Conservation (phyloP, 2,797 vertebrate genomes). For the Oreochromis mossambicus region DNA sequence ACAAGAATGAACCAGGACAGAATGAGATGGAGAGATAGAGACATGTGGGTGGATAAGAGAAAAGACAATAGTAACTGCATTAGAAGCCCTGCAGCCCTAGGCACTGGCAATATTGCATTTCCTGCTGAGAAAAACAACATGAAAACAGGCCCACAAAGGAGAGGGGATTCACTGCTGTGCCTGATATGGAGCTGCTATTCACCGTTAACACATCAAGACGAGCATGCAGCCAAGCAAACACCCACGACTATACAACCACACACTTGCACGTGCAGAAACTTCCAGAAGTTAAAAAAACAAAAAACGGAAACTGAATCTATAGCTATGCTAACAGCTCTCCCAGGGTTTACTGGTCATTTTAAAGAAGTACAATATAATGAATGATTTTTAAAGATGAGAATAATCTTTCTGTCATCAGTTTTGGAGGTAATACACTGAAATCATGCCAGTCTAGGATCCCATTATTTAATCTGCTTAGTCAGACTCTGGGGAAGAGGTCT, state of each 20-base stretch:
- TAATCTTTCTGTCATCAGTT: neutral
- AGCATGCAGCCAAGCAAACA: slow-evolving; percentile 1
- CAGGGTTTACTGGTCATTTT: neutral
- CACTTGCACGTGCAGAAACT: neutral
- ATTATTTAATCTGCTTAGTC: neutral
- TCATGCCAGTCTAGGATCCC: neutral
- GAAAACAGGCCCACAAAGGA: slow-evolving; percentile 38
- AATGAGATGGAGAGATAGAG: slow-evolving; percentile 58
- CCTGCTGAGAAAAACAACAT: slow-evolving; percentile 62
- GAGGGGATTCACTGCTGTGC: slow-evolving; percentile 22
- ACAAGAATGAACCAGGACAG: slow-evolving; percentile 55
- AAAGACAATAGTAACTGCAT: slow-evolving; percentile 74
- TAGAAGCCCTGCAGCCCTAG: slow-evolving; percentile 42
- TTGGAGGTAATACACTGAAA: neutral
- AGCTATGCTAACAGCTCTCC: neutral
- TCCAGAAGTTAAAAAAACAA: neutral
- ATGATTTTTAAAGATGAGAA: neutral
- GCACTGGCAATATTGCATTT: slow-evolving; percentile 68
- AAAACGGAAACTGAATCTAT: neutral
- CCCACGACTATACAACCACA: slow-evolving; percentile 10
- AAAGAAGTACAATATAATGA: neutral
- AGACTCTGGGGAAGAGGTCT: neutral
- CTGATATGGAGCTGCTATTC: neutral
- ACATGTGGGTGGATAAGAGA: slow-evolving; percentile 62
- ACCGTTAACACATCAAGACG: slow-evolving; percentile 7